phyloP scores from a whole-genome alignment of 1,140 invertebrate genomes.

The Bombyx mandarina region DNA sequence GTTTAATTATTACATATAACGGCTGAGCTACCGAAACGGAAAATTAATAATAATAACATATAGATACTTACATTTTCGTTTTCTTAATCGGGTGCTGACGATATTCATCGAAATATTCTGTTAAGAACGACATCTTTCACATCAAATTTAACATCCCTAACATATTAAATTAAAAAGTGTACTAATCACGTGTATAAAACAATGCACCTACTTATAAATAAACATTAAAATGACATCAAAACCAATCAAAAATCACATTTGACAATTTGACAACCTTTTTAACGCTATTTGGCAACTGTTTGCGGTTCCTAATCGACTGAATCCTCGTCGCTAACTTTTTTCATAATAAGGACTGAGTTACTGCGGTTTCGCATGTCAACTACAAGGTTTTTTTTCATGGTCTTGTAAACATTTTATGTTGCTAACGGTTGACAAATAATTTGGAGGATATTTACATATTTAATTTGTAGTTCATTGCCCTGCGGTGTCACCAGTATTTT shows the following conservation, averaged over 20 bases:
- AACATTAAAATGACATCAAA: neutral
- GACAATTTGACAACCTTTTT: too few relatives aligned
- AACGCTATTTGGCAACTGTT: neutral
- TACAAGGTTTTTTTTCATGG: slow-evolving; percentile 20
- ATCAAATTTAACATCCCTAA: neutral
- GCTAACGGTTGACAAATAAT: neutral
- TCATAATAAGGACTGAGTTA: slow-evolving; percentile 38
- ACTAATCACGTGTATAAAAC: neutral
- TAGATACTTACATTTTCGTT: slow-evolving; percentile 49
- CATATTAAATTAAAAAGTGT: neutral
- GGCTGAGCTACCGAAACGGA: too few relatives aligned
- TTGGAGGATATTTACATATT: too few relatives aligned
- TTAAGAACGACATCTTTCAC: slow-evolving; percentile 54
- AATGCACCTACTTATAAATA: slow-evolving; percentile 2
- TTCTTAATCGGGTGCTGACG: slow-evolving; percentile 52
- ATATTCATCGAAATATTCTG: slow-evolving; percentile 62
- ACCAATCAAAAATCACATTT: too few relatives aligned
- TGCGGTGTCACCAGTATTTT: too few relatives aligned
- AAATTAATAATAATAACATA: too few relatives aligned
- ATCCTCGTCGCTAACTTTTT: slow-evolving; percentile 29
- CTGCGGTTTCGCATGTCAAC: slow-evolving; percentile 52
- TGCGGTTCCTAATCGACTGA: slow-evolving; percentile 20
- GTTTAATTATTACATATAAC: too few relatives aligned
- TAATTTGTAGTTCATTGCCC: too few relatives aligned
- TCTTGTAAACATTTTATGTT: slow-evolving; percentile 32